These are phyloP conservation scores for Pseudomyrmex flavicornis DNA, from an alignment of 1,140 invertebrate species.

Conservation along the genomic window DNA sequence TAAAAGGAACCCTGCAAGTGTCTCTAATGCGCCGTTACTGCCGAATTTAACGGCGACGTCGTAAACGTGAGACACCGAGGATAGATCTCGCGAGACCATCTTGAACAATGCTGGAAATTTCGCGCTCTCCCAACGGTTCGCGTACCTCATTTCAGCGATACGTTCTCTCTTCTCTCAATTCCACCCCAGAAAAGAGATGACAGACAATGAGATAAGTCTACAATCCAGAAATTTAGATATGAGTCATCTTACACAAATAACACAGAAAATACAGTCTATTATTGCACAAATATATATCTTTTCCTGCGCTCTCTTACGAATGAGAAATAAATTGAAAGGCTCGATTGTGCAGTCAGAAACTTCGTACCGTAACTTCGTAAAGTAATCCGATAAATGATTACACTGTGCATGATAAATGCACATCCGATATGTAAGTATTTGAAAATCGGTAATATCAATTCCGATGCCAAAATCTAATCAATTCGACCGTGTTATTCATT, in stretches of 20 bases:
- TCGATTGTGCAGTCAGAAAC: no score
- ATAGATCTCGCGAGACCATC: constrained; percentile 64
- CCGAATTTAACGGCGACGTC: constrained; percentile 70
- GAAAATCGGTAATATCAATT: constrained; percentile 3
- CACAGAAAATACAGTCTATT: no score
- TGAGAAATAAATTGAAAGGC: neutral
- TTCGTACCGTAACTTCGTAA: neutral
- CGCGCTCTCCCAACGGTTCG: constrained; percentile 30
- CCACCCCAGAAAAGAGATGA: constrained; percentile 31
- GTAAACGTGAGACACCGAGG: constrained; percentile 62
- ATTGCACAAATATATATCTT: neutral
- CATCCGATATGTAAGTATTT: neutral
- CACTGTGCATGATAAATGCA: neutral
- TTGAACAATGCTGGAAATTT: constrained; percentile 61
- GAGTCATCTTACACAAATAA: neutral
- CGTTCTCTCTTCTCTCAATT: constrained; percentile 10
- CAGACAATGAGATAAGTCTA: constrained; percentile 29
- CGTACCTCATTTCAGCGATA: constrained; percentile 57
- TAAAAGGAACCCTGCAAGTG: constrained; percentile 71
- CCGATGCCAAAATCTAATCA: constrained; percentile 37
- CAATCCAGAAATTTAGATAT: constrained; percentile 38
- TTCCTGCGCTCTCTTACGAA: neutral
- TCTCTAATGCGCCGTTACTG: constrained; percentile 73
- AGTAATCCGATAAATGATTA: no score
- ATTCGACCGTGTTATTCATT: constrained; percentile 47